These are phyloP conservation scores for Elgonia sp. DNA, from an alignment of 2,888 invertebrate species.

Conservation along the genomic window DNA sequence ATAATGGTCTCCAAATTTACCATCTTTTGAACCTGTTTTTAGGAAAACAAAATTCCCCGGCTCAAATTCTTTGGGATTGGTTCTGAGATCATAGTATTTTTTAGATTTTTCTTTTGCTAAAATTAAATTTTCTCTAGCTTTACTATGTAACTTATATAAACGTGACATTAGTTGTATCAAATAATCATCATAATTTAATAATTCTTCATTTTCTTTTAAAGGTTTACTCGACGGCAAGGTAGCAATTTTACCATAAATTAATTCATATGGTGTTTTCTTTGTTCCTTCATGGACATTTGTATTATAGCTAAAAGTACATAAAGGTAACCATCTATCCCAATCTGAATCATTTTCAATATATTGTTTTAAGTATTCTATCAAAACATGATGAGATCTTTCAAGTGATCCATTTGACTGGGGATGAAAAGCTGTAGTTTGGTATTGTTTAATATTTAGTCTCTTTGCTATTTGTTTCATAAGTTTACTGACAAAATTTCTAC, in stretches of 20 bases:
- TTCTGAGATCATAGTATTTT: neutral
- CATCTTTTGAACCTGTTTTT: neutral
- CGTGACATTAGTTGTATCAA: neutral
- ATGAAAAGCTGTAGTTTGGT: neutral
- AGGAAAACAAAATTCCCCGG: neutral
- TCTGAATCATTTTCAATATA: neutral
- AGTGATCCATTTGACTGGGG: neutral
- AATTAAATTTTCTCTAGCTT: neutral
- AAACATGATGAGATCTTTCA: neutral
- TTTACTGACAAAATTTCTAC: neutral
- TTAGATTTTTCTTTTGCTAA: neutral
- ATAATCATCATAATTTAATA: neutral
- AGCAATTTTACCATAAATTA: neutral
- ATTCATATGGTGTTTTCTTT: neutral
- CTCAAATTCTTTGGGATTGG: neutral
- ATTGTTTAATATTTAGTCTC: neutral
- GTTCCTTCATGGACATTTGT: neutral
- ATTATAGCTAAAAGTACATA: neutral
- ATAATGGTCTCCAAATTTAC: neutral
- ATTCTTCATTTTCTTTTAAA: neutral
- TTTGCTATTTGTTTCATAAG: neutral
- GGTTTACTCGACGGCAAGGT: neutral
- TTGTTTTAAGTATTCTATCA: neutral
- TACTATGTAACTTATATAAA: neutral
- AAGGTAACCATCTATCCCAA: neutral